Conservation (phyloP, 1,140 invertebrate genomes). For the Chlorops oryzae region DNA sequence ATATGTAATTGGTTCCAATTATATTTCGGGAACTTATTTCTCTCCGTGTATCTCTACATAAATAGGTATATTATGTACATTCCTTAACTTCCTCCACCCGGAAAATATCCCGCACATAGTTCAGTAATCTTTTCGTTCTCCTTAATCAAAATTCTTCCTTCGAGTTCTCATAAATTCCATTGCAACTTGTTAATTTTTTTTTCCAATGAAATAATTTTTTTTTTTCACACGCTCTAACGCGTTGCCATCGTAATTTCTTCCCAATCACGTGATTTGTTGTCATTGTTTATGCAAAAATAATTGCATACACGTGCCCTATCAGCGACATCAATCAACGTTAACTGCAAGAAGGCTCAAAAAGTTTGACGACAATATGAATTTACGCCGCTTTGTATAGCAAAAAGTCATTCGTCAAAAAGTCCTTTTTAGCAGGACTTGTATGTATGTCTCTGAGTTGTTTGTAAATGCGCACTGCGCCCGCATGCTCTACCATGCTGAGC, state of each 20-base stretch:
- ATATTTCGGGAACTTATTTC: too few species aligned
- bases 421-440: too few species aligned
- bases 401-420: too few species aligned
- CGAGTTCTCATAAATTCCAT: neutral
- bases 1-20: too few species aligned
- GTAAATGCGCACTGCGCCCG: too few species aligned
- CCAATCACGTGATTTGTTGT: neutral
- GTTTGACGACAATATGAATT: constrained; percentile 2
- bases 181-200: constrained; percentile 1
- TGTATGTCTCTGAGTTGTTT: too few species aligned
- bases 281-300: constrained; percentile 37
- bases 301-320: constrained; percentile 43
- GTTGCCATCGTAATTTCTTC: neutral
- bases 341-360: neutral
- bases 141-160: neutral
- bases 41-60: too few species aligned
- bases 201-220: neutral
- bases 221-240: neutral
- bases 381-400: neutral
- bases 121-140: too few species aligned
- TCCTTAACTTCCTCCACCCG: too few species aligned
- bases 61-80: too few species aligned
- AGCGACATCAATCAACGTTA: constrained; percentile 17
- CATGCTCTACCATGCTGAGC: too few species aligned
- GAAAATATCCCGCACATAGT: too few species aligned